These are phyloP conservation scores for Thereva unica DNA, from an alignment of 2,888 invertebrate genomes.

Conservation along the genomic window DNA sequence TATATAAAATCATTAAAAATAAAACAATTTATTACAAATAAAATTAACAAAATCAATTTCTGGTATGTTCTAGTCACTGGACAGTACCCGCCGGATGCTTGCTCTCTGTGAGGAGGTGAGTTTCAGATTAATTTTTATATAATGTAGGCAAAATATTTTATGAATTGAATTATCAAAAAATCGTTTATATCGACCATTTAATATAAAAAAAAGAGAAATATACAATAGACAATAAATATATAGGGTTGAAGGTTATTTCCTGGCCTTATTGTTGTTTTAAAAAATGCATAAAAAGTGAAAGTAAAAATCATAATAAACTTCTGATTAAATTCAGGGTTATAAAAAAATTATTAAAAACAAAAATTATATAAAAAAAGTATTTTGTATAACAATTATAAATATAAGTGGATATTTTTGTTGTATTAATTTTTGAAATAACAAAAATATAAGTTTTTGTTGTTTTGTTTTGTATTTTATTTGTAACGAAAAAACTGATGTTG, in stretches of 20 bases:
- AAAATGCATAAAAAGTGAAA: too few species aligned
- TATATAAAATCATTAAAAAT: too few species aligned
- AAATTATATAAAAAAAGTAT: too few species aligned
- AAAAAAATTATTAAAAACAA: too few species aligned
- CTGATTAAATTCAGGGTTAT: too few species aligned
- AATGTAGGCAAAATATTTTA: neutral
- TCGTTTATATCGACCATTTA: neutral
- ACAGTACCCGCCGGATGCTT: constrained; percentile 91
- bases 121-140: constrained; percentile 43
- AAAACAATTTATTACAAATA: constrained; percentile 39
- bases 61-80: constrained; percentile 67
- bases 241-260: neutral
- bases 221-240: constrained; percentile 28
- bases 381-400: too few species aligned
- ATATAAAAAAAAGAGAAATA: neutral
- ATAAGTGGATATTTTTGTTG: too few species aligned
- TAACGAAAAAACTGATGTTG: constrained; percentile 42
- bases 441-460: constrained; percentile 1
- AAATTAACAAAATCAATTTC: constrained; percentile 62
- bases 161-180: too few species aligned
- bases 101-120: constrained; percentile 91
- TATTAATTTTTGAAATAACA: too few species aligned
- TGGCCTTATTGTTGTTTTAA: too few species aligned
- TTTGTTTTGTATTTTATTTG: constrained; percentile 26
- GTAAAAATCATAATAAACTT: too few species aligned